A percentile compares a stretch with the other conserved stretches of the same genome.
Evolutionary conservation across 1,140 invertebrate species (phyloP).

Genomic region (Harlomillsia oculata): DNA sequence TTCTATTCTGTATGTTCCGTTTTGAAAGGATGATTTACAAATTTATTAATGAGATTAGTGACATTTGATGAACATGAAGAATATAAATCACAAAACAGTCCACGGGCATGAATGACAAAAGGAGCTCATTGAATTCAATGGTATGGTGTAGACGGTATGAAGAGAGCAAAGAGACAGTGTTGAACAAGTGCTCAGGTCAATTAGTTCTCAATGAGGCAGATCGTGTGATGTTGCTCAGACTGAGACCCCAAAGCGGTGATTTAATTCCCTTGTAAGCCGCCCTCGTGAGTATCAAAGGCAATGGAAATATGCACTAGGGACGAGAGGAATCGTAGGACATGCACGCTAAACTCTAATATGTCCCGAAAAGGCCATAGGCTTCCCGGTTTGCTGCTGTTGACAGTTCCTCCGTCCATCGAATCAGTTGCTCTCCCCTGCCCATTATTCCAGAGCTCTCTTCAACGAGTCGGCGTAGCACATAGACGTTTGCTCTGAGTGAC

Average conservation of each 20-base stretch:
- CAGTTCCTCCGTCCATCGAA: neutral
- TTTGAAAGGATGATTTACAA: neutral
- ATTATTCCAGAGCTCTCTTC: neutral
- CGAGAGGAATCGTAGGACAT: too few species aligned
- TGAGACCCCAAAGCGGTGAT: slow-evolving; percentile 7
- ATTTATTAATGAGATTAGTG: neutral
- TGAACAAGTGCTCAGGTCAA: slow-evolving; percentile 11
- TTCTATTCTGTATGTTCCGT: neutral
- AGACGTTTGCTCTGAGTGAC: neutral
- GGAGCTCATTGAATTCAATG: too few species aligned
- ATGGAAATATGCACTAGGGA: too few species aligned
- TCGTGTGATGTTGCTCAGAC: slow-evolving; percentile 9
- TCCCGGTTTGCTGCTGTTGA: neutral
- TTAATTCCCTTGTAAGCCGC: too few species aligned
- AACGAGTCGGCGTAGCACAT: neutral
- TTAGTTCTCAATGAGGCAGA: slow-evolving; percentile 12
- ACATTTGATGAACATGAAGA: slow-evolving; percentile 7
- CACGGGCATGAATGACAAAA: too few species aligned
- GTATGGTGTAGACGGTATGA: slow-evolving; percentile 6
- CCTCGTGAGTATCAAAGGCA: too few species aligned
- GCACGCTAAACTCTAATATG: neutral
- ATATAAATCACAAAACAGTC: too few species aligned
- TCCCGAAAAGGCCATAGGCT: neutral
- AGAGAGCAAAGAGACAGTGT: slow-evolving; percentile 1
- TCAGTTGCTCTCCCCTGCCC: neutral